These are phyloP conservation scores for Stratiolaelaps scimitus DNA, from an alignment of 1,140 invertebrate genomes.

Conservation along the genomic window DNA sequence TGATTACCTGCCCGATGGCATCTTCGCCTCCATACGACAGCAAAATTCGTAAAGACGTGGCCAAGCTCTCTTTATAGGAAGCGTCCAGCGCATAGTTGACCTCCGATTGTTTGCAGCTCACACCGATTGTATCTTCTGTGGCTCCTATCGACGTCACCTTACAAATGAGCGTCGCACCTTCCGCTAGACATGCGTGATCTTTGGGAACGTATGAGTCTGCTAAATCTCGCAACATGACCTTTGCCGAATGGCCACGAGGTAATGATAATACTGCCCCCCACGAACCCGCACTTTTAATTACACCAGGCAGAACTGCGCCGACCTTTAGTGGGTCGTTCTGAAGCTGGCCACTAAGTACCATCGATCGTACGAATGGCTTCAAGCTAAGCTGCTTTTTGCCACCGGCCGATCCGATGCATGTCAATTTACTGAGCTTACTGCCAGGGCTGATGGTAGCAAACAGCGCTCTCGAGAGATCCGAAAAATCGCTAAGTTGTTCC, in stretches of 20 bases:
- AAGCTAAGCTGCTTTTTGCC: neutral
- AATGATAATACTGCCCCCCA: neutral
- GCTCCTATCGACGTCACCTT: conserved; percentile 1
- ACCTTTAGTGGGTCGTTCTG: neutral
- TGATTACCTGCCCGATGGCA: conserved; percentile 9
- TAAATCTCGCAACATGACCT: neutral
- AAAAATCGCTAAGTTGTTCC: conserved; percentile 11
- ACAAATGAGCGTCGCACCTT: neutral
- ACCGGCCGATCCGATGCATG: neutral
- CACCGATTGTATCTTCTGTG: neutral
- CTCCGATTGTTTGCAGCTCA: conserved; percentile 1
- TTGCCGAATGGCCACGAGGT: neutral
- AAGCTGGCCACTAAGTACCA: neutral
- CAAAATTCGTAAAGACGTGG: neutral
- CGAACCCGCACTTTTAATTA: neutral
- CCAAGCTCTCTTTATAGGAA: neutral
- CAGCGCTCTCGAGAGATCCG: neutral
- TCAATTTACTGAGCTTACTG: neutral
- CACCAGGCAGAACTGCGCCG: neutral
- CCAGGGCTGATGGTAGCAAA: neutral
- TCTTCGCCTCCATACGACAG: conserved; percentile 4
- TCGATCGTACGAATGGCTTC: neutral
- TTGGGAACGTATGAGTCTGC: conserved; percentile 8
- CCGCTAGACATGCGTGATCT: neutral
- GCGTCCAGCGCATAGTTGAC: neutral